Evolutionary conservation across 2,888 invertebrate genomes (phyloP).

Genomic region (Eupithecia subumbrata): DNA sequence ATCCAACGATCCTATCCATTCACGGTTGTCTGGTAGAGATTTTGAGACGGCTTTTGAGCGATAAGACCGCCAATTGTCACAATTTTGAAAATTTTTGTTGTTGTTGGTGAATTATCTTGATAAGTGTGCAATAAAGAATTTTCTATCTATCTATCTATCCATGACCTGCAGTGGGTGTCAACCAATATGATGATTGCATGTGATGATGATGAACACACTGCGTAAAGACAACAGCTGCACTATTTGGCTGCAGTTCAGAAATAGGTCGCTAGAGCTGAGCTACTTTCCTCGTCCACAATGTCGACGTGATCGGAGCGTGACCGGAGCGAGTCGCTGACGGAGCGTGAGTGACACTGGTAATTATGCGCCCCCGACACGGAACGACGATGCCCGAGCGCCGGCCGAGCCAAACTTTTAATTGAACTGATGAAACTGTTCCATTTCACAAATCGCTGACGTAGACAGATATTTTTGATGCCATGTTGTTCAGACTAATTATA

Average conservation of each 20-base stretch:
- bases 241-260: not conserved
- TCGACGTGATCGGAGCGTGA: slow-evolving; percentile 13
- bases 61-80: too few species aligned
- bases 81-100: too few species aligned
- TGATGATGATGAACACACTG: not conserved
- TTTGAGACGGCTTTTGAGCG: too few species aligned
- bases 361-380: slow-evolving; percentile 48
- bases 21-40: too few species aligned
- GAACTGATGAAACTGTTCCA: slow-evolving; percentile 57
- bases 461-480: slow-evolving; percentile 40
- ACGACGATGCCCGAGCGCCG: slow-evolving; percentile 28
- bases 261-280: slow-evolving; percentile 15
- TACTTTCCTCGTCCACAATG: slow-evolving; percentile 17
- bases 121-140: too few species aligned
- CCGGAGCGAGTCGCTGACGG: slow-evolving; percentile 29
- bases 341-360: slow-evolving; percentile 57
- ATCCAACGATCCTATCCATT: too few species aligned
- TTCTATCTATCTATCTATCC: too few species aligned
- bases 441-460: slow-evolving; percentile 49
- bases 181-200: too few species aligned
- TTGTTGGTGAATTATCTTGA: too few species aligned
- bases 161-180: too few species aligned
- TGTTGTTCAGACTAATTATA: not conserved
- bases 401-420: slow-evolving; percentile 64
- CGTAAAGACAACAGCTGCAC: not conserved